phyloP scores from a whole-genome alignment of 2,113 vertebrate genomes.

The Lagopus leucura region DNA sequence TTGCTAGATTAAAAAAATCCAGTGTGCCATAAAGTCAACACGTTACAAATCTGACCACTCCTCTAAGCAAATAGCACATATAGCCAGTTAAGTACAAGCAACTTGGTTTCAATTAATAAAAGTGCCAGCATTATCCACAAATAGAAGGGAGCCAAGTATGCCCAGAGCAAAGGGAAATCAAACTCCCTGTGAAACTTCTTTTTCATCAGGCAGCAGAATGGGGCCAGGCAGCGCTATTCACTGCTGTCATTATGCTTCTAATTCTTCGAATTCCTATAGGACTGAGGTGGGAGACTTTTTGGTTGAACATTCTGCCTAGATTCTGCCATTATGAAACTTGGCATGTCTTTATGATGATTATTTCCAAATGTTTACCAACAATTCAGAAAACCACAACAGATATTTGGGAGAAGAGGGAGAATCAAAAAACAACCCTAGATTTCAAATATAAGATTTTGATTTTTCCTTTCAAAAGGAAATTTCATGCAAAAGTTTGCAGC shows the following conservation, averaged over 20 bases:
- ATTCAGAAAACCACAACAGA: neutral
- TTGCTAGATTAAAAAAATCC: neutral
- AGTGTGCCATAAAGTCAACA: neutral
- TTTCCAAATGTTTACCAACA: neutral
- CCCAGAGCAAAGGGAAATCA: neutral
- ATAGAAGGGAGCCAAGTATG: neutral
- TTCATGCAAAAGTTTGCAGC: neutral
- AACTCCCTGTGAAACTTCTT: neutral
- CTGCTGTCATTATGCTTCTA: neutral
- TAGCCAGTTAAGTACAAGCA: neutral
- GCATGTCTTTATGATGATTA: neutral
- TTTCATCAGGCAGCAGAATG: neutral
- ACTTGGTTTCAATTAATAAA: neutral
- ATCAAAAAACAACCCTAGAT: neutral
- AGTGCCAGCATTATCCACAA: neutral
- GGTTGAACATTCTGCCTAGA: neutral
- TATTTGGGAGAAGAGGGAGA: neutral
- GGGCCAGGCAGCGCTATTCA: neutral
- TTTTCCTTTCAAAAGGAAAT: neutral
- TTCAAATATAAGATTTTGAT: neutral
- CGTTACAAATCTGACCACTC: neutral
- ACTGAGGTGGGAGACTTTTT: neutral
- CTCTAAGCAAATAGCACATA: neutral
- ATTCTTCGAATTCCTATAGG: neutral
- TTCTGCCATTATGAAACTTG: neutral